These are phyloP conservation scores for Microcebus murinus DNA, from an alignment of 2,113 vertebrate genomes.

Conservation along the genomic window DNA sequence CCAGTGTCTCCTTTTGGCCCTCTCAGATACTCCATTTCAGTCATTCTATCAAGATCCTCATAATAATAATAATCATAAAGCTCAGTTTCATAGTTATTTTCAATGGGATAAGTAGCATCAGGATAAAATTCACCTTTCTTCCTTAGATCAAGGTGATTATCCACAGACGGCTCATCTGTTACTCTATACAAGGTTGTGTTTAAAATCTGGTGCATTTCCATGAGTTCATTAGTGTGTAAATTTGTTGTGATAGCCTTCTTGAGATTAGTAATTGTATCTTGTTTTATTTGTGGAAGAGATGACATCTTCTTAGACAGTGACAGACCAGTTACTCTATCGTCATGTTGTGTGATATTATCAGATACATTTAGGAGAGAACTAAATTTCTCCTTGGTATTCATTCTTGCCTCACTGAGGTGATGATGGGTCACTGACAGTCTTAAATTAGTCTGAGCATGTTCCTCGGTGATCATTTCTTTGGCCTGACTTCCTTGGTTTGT, in stretches of 20 bases:
- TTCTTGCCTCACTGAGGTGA: slow-evolving; percentile 57
- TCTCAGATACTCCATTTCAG: slow-evolving; percentile 89
- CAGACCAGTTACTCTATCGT: slow-evolving; percentile 61
- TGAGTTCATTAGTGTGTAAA: slow-evolving; percentile 74
- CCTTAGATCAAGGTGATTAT: slow-evolving; percentile 83
- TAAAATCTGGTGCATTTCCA: slow-evolving; percentile 83
- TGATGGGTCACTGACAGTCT: slow-evolving; percentile 38
- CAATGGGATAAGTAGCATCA: slow-evolving; percentile 76
- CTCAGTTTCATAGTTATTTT: slow-evolving; percentile 87
- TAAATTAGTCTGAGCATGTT: slow-evolving; percentile 29
- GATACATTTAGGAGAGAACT: slow-evolving; percentile 56
- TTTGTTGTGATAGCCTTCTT: slow-evolving; percentile 77
- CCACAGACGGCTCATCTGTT: slow-evolving; percentile 63
- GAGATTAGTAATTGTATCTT: slow-evolving; percentile 80
- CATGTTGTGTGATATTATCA: slow-evolving; percentile 82
- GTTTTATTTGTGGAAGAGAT: slow-evolving; percentile 75
- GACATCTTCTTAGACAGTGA: slow-evolving; percentile 72
- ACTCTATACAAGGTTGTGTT: slow-evolving; percentile 88
- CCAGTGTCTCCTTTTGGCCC: slow-evolving; percentile 97
- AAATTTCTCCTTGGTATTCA: background rate
- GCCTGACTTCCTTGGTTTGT: slow-evolving; percentile 31
- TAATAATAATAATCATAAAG: slow-evolving; percentile 92
- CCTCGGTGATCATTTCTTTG: slow-evolving; percentile 67
- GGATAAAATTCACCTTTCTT: slow-evolving; percentile 82
- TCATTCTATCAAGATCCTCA: slow-evolving; percentile 91